phyloP scores from a whole-genome alignment of 2,888 invertebrate species.

The Acanthosepion esculentum region DNA sequence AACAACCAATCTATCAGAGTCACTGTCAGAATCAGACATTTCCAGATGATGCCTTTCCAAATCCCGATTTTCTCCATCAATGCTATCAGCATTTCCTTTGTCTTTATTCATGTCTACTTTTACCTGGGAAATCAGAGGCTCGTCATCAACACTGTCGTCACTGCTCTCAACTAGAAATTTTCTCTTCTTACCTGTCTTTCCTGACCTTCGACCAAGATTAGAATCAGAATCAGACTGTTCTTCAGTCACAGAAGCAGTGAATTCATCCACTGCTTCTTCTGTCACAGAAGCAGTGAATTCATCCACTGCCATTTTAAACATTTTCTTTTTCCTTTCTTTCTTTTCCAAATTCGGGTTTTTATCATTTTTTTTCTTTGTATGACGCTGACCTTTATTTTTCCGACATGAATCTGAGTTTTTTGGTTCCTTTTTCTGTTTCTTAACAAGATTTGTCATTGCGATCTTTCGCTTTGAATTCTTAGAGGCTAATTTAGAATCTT shows the following conservation, averaged over 20 bases:
- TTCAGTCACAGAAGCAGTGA: not conserved
- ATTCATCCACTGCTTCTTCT: not conserved
- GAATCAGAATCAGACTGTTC: constrained; percentile 36
- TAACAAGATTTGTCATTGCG: constrained; percentile 52
- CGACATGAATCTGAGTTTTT: not conserved
- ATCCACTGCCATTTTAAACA: not conserved
- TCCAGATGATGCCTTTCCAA: not conserved
- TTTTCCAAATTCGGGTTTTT: not conserved
- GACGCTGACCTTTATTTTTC: not conserved
- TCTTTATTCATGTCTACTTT: not conserved
- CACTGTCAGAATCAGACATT: not conserved
- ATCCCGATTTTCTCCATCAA: not conserved
- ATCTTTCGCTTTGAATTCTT: constrained; percentile 52
- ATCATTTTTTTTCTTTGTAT: not conserved
- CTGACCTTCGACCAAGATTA: not conserved
- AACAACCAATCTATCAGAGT: not conserved
- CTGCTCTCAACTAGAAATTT: not conserved
- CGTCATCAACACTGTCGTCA: not conserved
- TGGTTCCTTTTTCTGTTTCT: constrained; percentile 51
- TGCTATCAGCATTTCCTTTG: not conserved
- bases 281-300: not conserved
- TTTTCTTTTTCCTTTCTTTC: not conserved
- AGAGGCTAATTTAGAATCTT: constrained; percentile 50
- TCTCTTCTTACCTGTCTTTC: not conserved
- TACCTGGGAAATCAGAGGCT: not conserved